A percentile compares a stretch with the other conserved stretches of the same genome.
Conservation (phyloP, 2,113 vertebrate genomes). For the Cisticola juncidis region DNA sequence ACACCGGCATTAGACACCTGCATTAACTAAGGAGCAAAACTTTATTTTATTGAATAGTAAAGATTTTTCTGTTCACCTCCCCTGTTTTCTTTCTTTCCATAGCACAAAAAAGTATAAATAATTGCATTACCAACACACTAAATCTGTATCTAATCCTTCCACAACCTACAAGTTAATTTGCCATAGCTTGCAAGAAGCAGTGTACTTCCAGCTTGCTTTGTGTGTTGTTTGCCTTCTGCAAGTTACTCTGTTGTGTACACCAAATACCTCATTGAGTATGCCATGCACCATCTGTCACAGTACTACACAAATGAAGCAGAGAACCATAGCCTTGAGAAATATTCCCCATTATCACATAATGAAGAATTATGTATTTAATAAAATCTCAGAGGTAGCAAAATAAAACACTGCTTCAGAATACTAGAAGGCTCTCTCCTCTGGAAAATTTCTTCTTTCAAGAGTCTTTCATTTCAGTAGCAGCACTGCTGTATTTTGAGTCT, state of each 20-base stretch:
- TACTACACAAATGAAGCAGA: slow-evolving; percentile 29
- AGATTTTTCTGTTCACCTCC: neutral
- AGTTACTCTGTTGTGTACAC: slow-evolving; percentile 19
- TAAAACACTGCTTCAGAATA: neutral
- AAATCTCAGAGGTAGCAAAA: slow-evolving; percentile 48
- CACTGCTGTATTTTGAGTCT: neutral
- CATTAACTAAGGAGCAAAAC: neutral
- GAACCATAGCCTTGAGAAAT: slow-evolving; percentile 54
- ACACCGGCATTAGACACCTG: neutral
- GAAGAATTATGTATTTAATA: slow-evolving; percentile 45
- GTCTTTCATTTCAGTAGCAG: neutral
- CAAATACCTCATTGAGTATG: neutral
- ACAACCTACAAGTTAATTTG: slow-evolving; percentile 39
- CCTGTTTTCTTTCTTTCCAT: neutral
- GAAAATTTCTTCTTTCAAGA: neutral
- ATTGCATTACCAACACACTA: neutral
- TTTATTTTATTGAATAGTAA: neutral
- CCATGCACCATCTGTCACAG: neutral
- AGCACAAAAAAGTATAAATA: neutral
- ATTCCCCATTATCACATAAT: slow-evolving; percentile 25
- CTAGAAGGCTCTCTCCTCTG: neutral
- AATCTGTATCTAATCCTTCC: slow-evolving; percentile 21
- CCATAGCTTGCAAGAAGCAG: slow-evolving; percentile 18
- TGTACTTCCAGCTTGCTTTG: slow-evolving; percentile 36
- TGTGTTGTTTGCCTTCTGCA: neutral